Conservation (phyloP, 2,113 vertebrate genomes). For the Trachemys scripta region DNA sequence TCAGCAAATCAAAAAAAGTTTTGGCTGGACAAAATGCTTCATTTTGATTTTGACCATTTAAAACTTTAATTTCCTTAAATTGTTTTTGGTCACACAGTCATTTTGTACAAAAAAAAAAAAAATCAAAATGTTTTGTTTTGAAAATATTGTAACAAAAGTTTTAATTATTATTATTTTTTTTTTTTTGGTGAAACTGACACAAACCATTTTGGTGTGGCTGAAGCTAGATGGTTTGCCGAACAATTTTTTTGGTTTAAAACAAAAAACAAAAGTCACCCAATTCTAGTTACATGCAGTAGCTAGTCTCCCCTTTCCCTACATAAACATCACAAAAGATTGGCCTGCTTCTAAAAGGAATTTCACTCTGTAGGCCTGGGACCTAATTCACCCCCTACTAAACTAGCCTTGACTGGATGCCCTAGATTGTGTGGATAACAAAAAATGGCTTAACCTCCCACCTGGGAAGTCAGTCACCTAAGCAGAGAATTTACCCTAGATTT, state of each 20-base stretch:
- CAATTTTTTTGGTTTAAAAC: not conserved
- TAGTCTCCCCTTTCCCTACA: not conserved
- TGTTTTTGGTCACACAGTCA: too few species aligned
- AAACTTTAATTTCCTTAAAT: not conserved
- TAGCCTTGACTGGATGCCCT: too few species aligned
- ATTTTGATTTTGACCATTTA: not conserved
- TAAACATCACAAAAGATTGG: not conserved
- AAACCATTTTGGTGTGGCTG: too few species aligned
- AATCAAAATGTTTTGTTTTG: not conserved
- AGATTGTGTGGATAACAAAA: too few species aligned
- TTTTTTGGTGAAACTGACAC: too few species aligned
- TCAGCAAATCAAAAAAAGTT: not conserved
- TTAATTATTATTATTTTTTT: too few species aligned
- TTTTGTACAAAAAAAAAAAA: too few species aligned
- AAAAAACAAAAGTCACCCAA: too few species aligned
- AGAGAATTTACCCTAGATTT: not conserved
- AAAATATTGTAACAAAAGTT: not conserved
- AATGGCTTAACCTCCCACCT: not conserved
- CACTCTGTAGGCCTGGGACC: too few species aligned
- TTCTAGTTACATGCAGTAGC: not conserved
- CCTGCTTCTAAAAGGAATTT: not conserved
- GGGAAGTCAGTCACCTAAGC: not conserved
- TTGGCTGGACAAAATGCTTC: not conserved
- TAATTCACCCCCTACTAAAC: too few species aligned
- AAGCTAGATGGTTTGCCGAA: not conserved